Evolutionary conservation across 2,113 vertebrate species (phyloP).

Genomic region (Lophotis ruficrista): DNA sequence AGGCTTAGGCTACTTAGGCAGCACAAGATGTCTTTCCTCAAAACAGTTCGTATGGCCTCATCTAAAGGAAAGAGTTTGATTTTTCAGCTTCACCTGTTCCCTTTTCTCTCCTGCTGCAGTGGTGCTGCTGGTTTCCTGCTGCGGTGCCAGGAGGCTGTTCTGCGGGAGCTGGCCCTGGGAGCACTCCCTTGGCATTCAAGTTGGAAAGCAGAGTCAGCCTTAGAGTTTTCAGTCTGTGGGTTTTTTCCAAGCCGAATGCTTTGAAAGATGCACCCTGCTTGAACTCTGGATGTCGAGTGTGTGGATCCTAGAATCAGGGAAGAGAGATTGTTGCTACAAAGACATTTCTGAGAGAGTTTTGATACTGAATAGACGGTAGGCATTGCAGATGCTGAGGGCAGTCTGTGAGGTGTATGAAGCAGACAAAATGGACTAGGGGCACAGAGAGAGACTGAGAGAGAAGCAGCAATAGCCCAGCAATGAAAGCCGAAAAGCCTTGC

Average conservation of each 20-base stretch:
- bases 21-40: neutral
- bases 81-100: neutral
- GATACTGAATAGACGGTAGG: neutral
- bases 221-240: neutral
- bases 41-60: neutral
- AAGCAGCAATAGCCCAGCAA: constrained; percentile 38
- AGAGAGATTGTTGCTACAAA: neutral
- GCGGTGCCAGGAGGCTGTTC: neutral
- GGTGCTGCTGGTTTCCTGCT: neutral
- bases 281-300: neutral
- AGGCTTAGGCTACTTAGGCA: neutral
- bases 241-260: neutral
- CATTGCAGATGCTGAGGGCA: neutral
- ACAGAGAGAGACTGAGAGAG: neutral
- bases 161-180: neutral
- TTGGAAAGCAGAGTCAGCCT: neutral
- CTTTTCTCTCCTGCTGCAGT: neutral
- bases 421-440: neutral
- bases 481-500: constrained; percentile 31
- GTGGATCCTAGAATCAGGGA: neutral
- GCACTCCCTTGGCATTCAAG: neutral
- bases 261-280: constrained; percentile 22
- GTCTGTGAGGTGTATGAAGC: constrained; percentile 4
- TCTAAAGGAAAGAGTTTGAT: neutral
- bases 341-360: neutral